A percentile compares a stretch with the other conserved stretches of the same genome.
phyloP scores from a whole-genome alignment of 2,888 invertebrate species.

The Dioctria linearis region DNA sequence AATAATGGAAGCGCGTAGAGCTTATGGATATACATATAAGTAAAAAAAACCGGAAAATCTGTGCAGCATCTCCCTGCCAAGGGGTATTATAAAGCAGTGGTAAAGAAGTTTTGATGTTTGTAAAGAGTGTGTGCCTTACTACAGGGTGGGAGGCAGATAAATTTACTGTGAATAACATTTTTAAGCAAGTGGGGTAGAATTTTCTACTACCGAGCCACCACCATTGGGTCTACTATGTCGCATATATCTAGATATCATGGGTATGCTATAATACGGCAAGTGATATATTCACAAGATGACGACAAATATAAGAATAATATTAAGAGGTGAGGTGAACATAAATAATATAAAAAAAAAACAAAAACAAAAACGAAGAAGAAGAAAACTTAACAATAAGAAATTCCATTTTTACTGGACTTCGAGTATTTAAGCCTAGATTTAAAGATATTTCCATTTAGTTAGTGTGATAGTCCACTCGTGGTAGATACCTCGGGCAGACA shows the following conservation, averaged over 20 bases:
- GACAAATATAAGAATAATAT: constrained; percentile 14
- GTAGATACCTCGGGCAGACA: constrained; percentile 34
- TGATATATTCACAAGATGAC: constrained; percentile 15
- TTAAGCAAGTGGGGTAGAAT: too few species aligned
- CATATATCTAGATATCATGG: too few species aligned
- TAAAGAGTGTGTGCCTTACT: too few species aligned
- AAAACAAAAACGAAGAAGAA: background rate
- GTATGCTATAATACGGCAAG: background rate
- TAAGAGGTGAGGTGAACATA: constrained; percentile 39
- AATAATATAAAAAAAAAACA: constrained; percentile 1
- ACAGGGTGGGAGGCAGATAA: too few species aligned
- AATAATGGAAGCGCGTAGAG: too few species aligned
- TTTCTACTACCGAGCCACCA: too few species aligned
- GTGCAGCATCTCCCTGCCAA: background rate
- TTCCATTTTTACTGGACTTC: constrained; percentile 59
- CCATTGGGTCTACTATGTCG: too few species aligned
- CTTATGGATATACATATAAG: background rate
- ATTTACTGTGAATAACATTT: too few species aligned
- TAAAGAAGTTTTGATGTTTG: too few species aligned
- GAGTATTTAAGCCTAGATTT: constrained; percentile 68
- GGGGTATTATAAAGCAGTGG: too few species aligned
- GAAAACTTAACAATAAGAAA: constrained; percentile 43
- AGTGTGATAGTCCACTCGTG: constrained; percentile 66
- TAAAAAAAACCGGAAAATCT: background rate
- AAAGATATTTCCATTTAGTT: constrained; percentile 64